A percentile compares a stretch with the other conserved stretches of the same genome.
Conservation (phyloP, 2,113 vertebrate species). For the Neogale vison region DNA sequence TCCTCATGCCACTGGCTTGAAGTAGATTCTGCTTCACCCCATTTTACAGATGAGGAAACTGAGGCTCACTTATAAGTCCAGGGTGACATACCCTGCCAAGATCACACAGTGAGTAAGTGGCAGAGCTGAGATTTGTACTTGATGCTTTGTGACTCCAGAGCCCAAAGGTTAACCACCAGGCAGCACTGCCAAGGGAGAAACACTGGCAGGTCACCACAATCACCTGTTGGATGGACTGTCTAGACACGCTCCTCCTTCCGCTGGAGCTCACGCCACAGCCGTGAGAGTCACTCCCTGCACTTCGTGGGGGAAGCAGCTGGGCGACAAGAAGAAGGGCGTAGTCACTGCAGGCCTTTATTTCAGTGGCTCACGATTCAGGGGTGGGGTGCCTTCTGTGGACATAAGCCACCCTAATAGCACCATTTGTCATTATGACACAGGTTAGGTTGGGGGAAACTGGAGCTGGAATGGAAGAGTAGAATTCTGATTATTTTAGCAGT, state of each 20-base stretch:
- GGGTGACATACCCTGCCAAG: not conserved
- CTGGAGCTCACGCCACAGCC: not conserved
- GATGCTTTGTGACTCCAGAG: not conserved
- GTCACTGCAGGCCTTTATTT: slow-evolving; percentile 59
- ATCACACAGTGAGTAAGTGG: not conserved
- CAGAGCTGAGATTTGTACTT: not conserved
- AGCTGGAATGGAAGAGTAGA: slow-evolving; percentile 68
- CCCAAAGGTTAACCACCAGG: not conserved
- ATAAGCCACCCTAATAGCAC: slow-evolving; percentile 64
- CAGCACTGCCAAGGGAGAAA: not conserved
- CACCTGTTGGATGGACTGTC: not conserved
- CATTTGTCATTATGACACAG: slow-evolving; percentile 77
- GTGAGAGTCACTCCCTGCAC: not conserved
- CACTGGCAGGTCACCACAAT: not conserved
- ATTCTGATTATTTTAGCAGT: slow-evolving; percentile 79
- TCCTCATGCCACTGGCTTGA: not conserved
- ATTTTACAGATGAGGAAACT: not conserved
- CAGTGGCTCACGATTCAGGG: slow-evolving; percentile 60
- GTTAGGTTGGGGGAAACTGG: slow-evolving; percentile 58
- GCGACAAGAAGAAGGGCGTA: not conserved
- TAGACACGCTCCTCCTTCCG: not conserved
- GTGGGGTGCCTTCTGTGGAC: slow-evolving; percentile 68
- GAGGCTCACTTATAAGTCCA: not conserved
- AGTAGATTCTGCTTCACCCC: not conserved
- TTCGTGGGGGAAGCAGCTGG: not conserved